Evolutionary conservation across 2,113 vertebrate genomes (phyloP).

Genomic region (Cynocephalus volans): DNA sequence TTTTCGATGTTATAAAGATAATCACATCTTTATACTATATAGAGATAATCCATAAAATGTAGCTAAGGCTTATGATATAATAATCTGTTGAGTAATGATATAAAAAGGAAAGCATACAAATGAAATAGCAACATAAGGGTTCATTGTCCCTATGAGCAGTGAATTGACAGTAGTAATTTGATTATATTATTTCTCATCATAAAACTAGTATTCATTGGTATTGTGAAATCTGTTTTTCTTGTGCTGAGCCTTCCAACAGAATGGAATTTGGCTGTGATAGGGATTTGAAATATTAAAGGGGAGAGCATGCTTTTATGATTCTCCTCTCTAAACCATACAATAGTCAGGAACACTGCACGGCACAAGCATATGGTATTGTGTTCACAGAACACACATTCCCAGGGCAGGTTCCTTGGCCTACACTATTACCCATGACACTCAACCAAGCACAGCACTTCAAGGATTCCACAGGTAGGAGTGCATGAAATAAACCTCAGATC

Average conservation of each 20-base stretch:
- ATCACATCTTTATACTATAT: constrained; percentile 45
- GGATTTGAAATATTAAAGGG: constrained; percentile 59
- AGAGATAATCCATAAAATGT: constrained; percentile 77
- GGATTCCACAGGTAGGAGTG: not conserved
- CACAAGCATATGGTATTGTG: not conserved
- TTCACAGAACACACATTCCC: not conserved
- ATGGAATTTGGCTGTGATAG: not conserved
- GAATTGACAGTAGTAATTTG: constrained; percentile 68
- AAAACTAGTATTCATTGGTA: constrained; percentile 57
- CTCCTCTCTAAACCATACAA: not conserved
- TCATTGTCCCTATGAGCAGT: constrained; percentile 28
- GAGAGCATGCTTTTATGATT: not conserved
- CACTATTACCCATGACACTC: not conserved
- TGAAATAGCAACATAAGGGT: constrained; percentile 30
- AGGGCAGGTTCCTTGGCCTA: not conserved
- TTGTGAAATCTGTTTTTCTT: constrained; percentile 64
- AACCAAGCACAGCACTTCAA: not conserved
- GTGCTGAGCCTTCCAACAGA: not conserved
- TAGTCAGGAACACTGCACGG: not conserved
- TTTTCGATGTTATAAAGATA: constrained; percentile 79
- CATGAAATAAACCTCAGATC: not conserved
- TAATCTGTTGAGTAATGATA: constrained; percentile 58
- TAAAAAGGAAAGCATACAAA: constrained; percentile 72
- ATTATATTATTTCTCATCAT: constrained; percentile 49
- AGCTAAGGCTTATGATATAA: constrained; percentile 21